phyloP scores from a whole-genome alignment of 2,113 vertebrate genomes.

The Seriola dumerili region DNA sequence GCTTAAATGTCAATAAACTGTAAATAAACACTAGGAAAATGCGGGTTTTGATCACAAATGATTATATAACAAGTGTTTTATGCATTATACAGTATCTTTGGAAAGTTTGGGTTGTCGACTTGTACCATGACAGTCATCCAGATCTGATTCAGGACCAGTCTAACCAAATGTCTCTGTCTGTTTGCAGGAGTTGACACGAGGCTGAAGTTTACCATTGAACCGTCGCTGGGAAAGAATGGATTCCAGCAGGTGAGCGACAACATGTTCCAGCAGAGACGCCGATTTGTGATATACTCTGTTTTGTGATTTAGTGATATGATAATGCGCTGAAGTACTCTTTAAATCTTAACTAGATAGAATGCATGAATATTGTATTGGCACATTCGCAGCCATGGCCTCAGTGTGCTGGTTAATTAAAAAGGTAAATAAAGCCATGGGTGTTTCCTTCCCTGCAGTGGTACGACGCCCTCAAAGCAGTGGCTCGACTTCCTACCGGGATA shows the following conservation, averaged over 20 bases:
- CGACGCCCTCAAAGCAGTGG: slow-evolving; percentile 97
- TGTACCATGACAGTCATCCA: neutral
- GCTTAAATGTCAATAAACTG: no score
- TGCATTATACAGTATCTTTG: no score
- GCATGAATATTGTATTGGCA: neutral
- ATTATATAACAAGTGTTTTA: no score
- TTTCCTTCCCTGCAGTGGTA: slow-evolving; percentile 89
- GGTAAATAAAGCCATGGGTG: neutral
- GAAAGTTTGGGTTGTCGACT: no score
- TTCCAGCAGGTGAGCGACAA: slow-evolving; percentile 93
- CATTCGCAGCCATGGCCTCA: neutral
- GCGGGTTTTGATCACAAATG: no score
- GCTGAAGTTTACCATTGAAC: slow-evolving; percentile 97
- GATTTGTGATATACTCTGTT: neutral
- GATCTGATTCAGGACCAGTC: neutral
- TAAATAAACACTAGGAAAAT: no score
- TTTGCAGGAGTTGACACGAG: slow-evolving; percentile 94
- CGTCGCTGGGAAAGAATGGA: slow-evolving; percentile 95
- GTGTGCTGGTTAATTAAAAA: neutral
- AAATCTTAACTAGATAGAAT: neutral
- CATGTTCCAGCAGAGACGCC: neutral
- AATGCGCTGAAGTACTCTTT: neutral
- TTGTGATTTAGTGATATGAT: neutral
- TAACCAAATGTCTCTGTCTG: slow-evolving; percentile 38
- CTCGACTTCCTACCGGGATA: slow-evolving; percentile 93